Evolutionary conservation across 2,797 vertebrate species (phyloP), one percentile per base, ranked within the genome.

Genomic region (Liparis tanakae): DNA sequence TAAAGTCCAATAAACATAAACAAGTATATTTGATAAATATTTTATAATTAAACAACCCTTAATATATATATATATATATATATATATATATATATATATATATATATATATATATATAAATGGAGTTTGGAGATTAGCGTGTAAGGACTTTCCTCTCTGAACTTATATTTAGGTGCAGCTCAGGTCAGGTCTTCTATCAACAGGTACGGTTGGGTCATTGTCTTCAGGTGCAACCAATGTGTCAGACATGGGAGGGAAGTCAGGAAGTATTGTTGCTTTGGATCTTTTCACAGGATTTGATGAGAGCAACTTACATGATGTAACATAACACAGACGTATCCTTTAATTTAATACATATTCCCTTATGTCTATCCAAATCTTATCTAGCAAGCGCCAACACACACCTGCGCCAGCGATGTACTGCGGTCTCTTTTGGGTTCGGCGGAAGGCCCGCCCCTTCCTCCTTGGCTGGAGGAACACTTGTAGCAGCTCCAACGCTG

Each of bases 401-500:
- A 87, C 59, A 98, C 98, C 96, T 99, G 96, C 41, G 95, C 94
- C 53, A 97, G 86, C 15, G 96, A 95, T 0, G 92, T 81, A 66
- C 81, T 92, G 14, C 89, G 92, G 44, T 91, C 89, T 71, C 94
- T 94, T 43, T 91, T 94, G 1, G 87, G 60, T 41, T 95, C 93
- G 0, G 84, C 67, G 15, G 89, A 81, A 51, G 82, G 81, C 7
- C 89, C 92, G 2, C 92, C 80, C 74, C 95, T 94, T 36, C 95
- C 94, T 36, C 91, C 94, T 82, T 96, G 96, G 80, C 84, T 96
- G 0, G 96, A 97, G 7, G 93, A 96, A 90, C 98, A 99, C 67
- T 97, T 97, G 88, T 97, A 97, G 92, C 98, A 99, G 61, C 93
- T 96, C 97, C 96, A 98, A 17, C 91, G 92, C 67, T 92, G 95